A percentile compares a stretch with the other conserved stretches of the same genome.
These are phyloP conservation scores for Pygoscelis adeliae DNA, from an alignment of 2,113 vertebrate species.

Conservation along the genomic window DNA sequence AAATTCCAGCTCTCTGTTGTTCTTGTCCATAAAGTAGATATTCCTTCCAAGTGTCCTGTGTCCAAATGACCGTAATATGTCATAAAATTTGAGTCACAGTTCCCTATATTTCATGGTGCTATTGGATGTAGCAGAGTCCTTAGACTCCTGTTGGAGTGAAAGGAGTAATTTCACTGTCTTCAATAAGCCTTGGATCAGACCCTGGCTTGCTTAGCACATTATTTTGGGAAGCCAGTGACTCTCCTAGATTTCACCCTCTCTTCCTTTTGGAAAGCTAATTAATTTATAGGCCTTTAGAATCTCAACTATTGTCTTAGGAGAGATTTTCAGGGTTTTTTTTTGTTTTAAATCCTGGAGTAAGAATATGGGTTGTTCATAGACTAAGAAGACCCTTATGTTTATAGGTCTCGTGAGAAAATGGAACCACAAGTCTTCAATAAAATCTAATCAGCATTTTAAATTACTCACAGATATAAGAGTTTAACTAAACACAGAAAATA, in stretches of 20 bases:
- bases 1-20: not conserved
- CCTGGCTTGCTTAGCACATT: not conserved
- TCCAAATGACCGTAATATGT: not conserved
- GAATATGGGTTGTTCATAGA: not conserved
- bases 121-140: not conserved
- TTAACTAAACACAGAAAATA: constrained; percentile 60
- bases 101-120: not conserved
- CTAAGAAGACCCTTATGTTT: not conserved
- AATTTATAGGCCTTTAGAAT: not conserved
- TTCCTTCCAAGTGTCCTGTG: not conserved
- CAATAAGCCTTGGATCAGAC: not conserved
- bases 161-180: not conserved
- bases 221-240: not conserved
- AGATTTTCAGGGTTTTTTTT: not conserved
- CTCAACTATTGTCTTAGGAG: not conserved
- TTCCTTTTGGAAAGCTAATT: not conserved
- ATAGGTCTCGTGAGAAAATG: constrained; percentile 13
- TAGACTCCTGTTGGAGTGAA: not conserved
- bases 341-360: not conserved
- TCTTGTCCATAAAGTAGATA: not conserved
- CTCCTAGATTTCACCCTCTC: not conserved
- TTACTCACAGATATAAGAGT: constrained; percentile 6
- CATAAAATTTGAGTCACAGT: not conserved
- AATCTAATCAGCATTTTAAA: constrained; percentile 39
- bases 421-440: constrained; percentile 10